Evolutionary conservation across 2,888 invertebrate species (phyloP).

Genomic region (Mechanitis messenoides): DNA sequence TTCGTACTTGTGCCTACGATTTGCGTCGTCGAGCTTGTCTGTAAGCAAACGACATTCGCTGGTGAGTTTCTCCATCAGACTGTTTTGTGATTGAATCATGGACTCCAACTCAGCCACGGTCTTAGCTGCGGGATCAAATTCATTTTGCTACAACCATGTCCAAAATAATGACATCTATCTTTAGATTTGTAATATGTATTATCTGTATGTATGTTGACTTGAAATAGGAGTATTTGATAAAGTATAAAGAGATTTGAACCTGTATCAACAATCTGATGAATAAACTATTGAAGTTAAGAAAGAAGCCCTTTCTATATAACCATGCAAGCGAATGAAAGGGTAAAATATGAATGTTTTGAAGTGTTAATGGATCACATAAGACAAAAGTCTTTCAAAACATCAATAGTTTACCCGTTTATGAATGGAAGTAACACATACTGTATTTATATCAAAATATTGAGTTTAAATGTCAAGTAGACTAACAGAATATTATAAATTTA

Average conservation of each 20-base stretch:
- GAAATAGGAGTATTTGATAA: neutral
- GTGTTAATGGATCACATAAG: conserved; percentile 32
- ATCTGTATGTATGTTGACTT: too few relatives aligned
- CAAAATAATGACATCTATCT: conserved; percentile 11
- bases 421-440: conserved; percentile 25
- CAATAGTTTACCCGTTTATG: conserved; percentile 75
- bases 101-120: conserved; percentile 93
- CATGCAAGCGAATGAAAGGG: conserved; percentile 75
- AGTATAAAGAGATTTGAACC: conserved; percentile 8
- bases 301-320: conserved; percentile 66
- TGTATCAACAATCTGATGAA: conserved; percentile 78
- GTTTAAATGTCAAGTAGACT: conserved; percentile 8
- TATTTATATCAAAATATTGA: conserved; percentile 8
- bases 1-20: conserved; percentile 91
- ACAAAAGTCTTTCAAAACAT: conserved; percentile 62
- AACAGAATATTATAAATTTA: neutral
- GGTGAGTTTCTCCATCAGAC: conserved; percentile 94
- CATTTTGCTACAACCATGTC: conserved; percentile 34
- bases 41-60: conserved; percentile 92
- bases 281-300: conserved; percentile 78
- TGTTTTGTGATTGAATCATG: conserved; percentile 93
- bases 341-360: conserved; percentile 76
- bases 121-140: conserved; percentile 83
- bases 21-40: conserved; percentile 92
- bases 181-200: neutral